Evolutionary conservation across 2,797 vertebrate species (phyloP).

Genomic region (Perodicticus potto): DNA sequence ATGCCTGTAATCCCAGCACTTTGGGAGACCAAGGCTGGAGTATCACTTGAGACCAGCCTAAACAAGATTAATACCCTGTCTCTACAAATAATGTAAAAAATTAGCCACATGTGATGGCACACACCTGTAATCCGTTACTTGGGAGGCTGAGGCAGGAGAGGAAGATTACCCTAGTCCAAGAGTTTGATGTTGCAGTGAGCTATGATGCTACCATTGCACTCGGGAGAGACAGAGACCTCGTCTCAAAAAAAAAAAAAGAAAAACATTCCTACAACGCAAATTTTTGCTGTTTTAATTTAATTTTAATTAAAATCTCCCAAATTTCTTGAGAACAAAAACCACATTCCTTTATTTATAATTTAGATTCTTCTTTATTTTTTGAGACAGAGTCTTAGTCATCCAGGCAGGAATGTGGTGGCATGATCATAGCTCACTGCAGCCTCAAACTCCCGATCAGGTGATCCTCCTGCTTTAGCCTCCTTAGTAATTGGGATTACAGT

Average conservation of each 20-base stretch:
- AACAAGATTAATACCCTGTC: background rate
- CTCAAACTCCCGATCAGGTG: background rate
- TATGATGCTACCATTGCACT: background rate
- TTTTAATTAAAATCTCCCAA: constrained; percentile 55
- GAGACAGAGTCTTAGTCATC: background rate
- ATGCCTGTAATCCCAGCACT: background rate
- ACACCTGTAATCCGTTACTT: background rate
- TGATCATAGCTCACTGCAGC: background rate
- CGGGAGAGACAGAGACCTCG: background rate
- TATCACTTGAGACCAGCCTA: background rate
- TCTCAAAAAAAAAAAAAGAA: background rate
- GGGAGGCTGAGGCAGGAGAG: background rate
- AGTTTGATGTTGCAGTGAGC: background rate
- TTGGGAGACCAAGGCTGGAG: background rate
- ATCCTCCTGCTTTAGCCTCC: background rate
- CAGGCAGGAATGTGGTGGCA: background rate
- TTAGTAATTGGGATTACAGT: background rate
- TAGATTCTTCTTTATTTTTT: constrained; percentile 32
- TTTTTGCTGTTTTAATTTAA: constrained; percentile 32
- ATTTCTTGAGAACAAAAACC: constrained; percentile 38
- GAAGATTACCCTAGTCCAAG: background rate
- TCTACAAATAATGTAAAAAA: background rate
- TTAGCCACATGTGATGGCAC: background rate
- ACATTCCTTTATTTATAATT: constrained; percentile 16
- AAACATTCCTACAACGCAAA: constrained; percentile 15